Evolutionary conservation across 2,888 invertebrate genomes (phyloP).

Genomic region (Myopa testacea): DNA sequence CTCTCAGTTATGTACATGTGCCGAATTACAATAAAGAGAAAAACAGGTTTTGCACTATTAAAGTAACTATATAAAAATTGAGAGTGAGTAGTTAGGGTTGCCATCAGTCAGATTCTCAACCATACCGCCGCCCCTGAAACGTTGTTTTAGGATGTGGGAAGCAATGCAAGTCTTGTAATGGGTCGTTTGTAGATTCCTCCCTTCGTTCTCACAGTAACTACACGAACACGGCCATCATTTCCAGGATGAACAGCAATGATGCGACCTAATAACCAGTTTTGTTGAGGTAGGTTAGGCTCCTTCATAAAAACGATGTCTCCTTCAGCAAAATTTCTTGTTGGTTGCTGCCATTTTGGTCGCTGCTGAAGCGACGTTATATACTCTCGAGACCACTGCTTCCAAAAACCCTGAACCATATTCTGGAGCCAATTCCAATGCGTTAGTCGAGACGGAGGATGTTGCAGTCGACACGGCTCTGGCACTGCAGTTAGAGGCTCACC

Average conservation of each 20-base stretch:
- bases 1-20: no score
- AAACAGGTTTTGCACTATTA: no score
- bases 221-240: constrained; percentile 40
- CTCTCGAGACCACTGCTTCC: constrained; percentile 42
- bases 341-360: constrained; percentile 23
- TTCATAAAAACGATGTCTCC: constrained; percentile 28
- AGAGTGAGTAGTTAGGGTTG: no score
- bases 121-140: no score
- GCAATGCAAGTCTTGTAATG: neutral
- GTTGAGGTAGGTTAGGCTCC: constrained; percentile 8
- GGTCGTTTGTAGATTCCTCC: neutral
- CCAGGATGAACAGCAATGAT: constrained; percentile 42
- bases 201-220: constrained; percentile 8
- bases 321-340: constrained; percentile 9
- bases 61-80: no score
- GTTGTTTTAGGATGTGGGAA: neutral
- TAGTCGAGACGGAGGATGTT: neutral
- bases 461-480: constrained; percentile 21
- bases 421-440: constrained; percentile 29
- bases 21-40: no score
- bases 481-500: constrained; percentile 39
- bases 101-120: no score
- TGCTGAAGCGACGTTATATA: constrained; percentile 38
- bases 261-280: constrained; percentile 19
- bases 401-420: constrained; percentile 42